A percentile compares a stretch with the other conserved stretches of the same genome.
Conservation (phyloP, 2,888 invertebrate species). For the Scelioninae gen. 2 region DNA sequence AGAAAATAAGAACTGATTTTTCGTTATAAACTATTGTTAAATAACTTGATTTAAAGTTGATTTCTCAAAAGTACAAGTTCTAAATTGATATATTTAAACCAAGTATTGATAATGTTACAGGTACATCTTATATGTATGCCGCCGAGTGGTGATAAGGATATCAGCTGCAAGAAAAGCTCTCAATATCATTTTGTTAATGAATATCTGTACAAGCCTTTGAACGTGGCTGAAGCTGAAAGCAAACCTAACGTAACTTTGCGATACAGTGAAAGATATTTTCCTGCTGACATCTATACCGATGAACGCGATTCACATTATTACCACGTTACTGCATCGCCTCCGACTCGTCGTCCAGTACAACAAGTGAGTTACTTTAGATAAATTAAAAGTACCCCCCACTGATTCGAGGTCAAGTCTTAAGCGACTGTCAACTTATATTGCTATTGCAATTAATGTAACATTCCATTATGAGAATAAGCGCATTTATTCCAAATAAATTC, state of each 20-base stretch:
- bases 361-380: conserved; percentile 59
- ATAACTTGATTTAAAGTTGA: too few species aligned
- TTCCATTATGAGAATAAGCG: too few species aligned
- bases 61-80: too few species aligned
- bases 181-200: conserved; percentile 95
- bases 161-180: conserved; percentile 91
- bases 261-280: conserved; percentile 90
- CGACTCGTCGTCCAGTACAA: conserved; percentile 67
- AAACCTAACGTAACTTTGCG: conserved; percentile 87
- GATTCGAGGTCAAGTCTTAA: too few species aligned
- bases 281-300: conserved; percentile 82
- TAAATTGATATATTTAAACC: too few species aligned
- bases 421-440: too few species aligned
- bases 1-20: too few species aligned
- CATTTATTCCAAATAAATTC: too few species aligned
- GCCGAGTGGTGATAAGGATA: conserved; percentile 84
- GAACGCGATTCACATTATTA: conserved; percentile 72
- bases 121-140: conserved; percentile 96
- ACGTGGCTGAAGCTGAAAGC: conserved; percentile 87
- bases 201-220: conserved; percentile 91
- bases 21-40: too few species aligned
- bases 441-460: too few species aligned
- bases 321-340: conserved; percentile 70
- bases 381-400: too few species aligned
- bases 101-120: too few species aligned